Percentiles rank a stretch among this genome's conserved stretches.
These are phyloP conservation scores for Rhamnusium bicolor DNA, from an alignment of 2,888 invertebrate genomes.

Conservation along the genomic window DNA sequence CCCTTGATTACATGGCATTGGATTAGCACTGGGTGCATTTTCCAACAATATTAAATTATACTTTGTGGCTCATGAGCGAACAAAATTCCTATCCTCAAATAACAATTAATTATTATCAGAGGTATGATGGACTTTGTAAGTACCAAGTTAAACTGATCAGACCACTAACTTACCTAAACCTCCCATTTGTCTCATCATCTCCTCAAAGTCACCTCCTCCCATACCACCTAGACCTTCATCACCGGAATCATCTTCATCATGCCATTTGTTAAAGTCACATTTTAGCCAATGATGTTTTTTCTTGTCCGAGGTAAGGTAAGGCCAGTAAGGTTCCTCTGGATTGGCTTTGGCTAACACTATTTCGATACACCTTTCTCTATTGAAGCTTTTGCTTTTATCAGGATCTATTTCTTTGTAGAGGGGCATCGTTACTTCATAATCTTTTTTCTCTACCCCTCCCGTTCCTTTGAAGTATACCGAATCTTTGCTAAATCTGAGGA, in stretches of 20 bases:
- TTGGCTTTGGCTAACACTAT: slow-evolving; percentile 80
- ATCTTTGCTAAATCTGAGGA: slow-evolving; percentile 78
- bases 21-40: too few species aligned
- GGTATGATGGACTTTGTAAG: not conserved
- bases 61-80: too few species aligned
- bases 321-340: slow-evolving; percentile 88
- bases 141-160: not conserved
- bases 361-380: slow-evolving; percentile 84
- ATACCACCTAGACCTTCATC: slow-evolving; percentile 78
- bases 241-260: slow-evolving; percentile 95
- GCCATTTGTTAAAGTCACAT: slow-evolving; percentile 98
- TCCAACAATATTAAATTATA: too few species aligned
- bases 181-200: slow-evolving; percentile 85
- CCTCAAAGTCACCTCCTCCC: slow-evolving; percentile 76
- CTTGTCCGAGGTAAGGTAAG: slow-evolving; percentile 86
- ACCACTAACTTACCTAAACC: slow-evolving; percentile 71
- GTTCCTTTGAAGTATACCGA: slow-evolving; percentile 88
- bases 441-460: slow-evolving; percentile 87
- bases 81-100: too few species aligned
- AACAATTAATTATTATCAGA: too few species aligned
- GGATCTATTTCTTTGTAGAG: slow-evolving; percentile 88
- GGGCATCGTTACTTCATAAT: slow-evolving; percentile 90
- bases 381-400: slow-evolving; percentile 82
- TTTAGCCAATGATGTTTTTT: slow-evolving; percentile 96
- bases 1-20: too few species aligned